Base-by-base conservation (phyloP, 2,888 invertebrate species). In the Tromatobia lineatoria region DNA sequence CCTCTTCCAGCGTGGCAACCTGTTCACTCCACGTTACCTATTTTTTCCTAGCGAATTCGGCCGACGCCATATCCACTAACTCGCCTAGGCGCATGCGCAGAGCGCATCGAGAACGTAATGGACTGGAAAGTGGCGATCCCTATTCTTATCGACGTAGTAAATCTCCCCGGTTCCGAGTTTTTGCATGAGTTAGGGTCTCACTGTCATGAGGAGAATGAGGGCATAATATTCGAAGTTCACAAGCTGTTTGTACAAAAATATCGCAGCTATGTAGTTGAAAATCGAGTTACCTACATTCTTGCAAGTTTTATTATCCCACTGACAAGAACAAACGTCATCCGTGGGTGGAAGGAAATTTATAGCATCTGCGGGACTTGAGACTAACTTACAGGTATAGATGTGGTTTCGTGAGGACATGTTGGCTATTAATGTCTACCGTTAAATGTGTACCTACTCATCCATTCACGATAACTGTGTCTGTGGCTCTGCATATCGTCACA, bases 321-420 rank as follows among this genome's bases (percentile, higher is more conserved):
- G 59, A 29, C 29, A 25, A 15, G 59, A n/a, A 59, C 34, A n/a
- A 59, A 59, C 34, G n/a, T n/a, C 29, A 29, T n/a, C 13, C 34
- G 34, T 59, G 34, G 59, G 59, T 34, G 59, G n/a, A 59, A 59
- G 7, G n/a, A 29, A 59, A 59, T 59, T 59, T 34, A 59, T 29
- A n/a, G 59, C 59, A 59, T 54, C 54, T 23, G 23, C 23, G 54
- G 25, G 25, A 1, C 54, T 54, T 13, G 23, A 23, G 54, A 8
- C 23, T 54, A 20, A 18, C 18, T 10, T 61, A 59, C 47, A 18
- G 15, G 29, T 47, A 59, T 10, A 59, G 10, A 25, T 10, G 8
- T 23, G 29, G 3, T 42, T 11, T 13, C 38, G 10, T 13, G 13
- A 20, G 61, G 23, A 23, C 52, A 54, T 42, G 50, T 23, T 38